A percentile compares a stretch with the other conserved stretches of the same genome.
Evolutionary conservation across 1,140 invertebrate genomes (phyloP).

Genomic region (Danaus melanippus): DNA sequence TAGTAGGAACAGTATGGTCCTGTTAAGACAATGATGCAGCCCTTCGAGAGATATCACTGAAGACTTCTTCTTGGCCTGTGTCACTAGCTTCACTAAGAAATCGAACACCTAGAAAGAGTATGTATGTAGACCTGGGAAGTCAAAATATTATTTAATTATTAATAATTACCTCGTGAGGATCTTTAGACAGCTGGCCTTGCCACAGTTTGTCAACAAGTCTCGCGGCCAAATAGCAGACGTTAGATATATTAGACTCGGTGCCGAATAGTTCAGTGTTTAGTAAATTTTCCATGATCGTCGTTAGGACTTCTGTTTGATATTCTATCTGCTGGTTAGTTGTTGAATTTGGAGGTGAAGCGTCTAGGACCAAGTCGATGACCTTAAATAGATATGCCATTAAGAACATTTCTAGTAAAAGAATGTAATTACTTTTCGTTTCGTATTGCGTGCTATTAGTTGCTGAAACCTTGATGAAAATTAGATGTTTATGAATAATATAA

Average conservation of each 20-base stretch:
- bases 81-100: slow-evolving; percentile 93
- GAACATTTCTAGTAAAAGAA: too few species aligned
- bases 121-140: not conserved
- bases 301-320: slow-evolving; percentile 94
- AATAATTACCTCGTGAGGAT: slow-evolving; percentile 85
- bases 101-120: slow-evolving; percentile 80
- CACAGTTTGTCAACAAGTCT: slow-evolving; percentile 97
- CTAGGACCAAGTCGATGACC: slow-evolving; percentile 89
- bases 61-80: slow-evolving; percentile 87
- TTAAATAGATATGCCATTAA: slow-evolving; percentile 37
- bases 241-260: slow-evolving; percentile 87
- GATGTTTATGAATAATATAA: too few species aligned
- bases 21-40: slow-evolving; percentile 94
- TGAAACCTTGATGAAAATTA: too few species aligned
- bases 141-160: not conserved
- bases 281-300: slow-evolving; percentile 94
- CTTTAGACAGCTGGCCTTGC: slow-evolving; percentile 91
- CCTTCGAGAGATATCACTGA: slow-evolving; percentile 84
- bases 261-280: slow-evolving; percentile 91
- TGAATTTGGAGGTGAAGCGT: slow-evolving; percentile 87
- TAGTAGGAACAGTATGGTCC: slow-evolving; percentile 93
- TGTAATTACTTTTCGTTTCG: too few species aligned
- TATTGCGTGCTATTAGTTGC: too few species aligned
- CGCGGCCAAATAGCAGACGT: slow-evolving; percentile 94
- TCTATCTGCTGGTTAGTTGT: slow-evolving; percentile 85